Percentiles rank a stretch among this genome's conserved stretches.
Evolutionary conservation across 2,888 invertebrate genomes (phyloP).

Genomic region (Erpobdella octoculata): DNA sequence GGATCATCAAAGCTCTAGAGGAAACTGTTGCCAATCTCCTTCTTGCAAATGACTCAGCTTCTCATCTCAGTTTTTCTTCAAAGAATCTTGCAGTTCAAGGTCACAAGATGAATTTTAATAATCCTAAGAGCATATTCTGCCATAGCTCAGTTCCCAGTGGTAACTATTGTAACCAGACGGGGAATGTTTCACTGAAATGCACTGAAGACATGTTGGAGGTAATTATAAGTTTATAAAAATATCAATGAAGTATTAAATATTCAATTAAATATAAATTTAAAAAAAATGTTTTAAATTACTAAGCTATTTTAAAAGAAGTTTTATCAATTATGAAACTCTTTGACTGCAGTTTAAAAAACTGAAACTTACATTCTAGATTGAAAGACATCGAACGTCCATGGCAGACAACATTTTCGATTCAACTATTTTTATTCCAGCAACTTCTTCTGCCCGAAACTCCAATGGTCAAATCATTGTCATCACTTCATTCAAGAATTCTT

Average conservation of each 20-base stretch:
- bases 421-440: not conserved
- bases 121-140: not conserved
- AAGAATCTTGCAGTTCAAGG: not conserved
- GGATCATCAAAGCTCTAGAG: not conserved
- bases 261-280: not conserved
- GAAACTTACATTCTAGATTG: not conserved
- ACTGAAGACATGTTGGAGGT: not conserved
- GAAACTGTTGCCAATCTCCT: not conserved
- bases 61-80: not conserved
- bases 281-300: not conserved
- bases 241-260: not conserved
- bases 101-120: not conserved
- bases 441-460: not conserved
- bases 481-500: not conserved
- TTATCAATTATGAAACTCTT: too few relatives aligned
- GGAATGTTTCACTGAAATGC: not conserved
- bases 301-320: not conserved
- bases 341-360: not conserved
- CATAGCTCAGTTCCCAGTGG: not conserved
- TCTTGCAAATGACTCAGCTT: not conserved
- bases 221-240: not conserved
- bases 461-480: not conserved
- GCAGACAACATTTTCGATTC: not conserved
- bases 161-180: not conserved
- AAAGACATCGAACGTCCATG: not conserved